Evolutionary conservation across 2,888 invertebrate species (phyloP), one percentile per base, ranked within the genome.

Genomic region (Lepidonotus clava): DNA sequence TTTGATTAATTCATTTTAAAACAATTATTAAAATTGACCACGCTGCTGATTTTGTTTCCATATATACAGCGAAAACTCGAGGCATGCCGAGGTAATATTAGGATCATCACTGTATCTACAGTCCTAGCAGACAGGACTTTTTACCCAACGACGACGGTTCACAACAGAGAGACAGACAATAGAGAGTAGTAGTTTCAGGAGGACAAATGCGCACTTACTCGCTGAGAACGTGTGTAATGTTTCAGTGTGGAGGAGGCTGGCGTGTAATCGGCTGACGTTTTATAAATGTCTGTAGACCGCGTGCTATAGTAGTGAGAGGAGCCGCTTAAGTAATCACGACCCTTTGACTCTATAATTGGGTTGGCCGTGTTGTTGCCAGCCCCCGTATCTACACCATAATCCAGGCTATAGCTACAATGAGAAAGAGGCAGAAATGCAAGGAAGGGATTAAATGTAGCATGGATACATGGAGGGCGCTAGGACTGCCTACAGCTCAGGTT

Each of bases 201-300:
- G 51, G 80, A 80, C 80, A 41, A 40, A 41, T 8, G 80, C n/a
- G 24, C 80, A 83, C 83, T 83, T 83, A 83, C 83, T 83, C 83
- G 53, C 34, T 56, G 61, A 53, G 83, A 83, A n/a, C 83, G 83
- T 36, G 83, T 83, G 61, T 83, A 83, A 51, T 83, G 61, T 83
- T 83, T 83, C 34, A 83, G 83, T 32, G 83, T 56, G 36, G 83
- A 56, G 56, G 83, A 28, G 18, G 83, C 24, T n/a, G 41, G 46
- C 28, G 83, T 46, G 83, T 83, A 83, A n/a, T 53, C 83, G 5
- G 56, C 28, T 36, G 83, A 41, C 51, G 83, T 56, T 53, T 83
- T 83, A 83, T 83, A 83, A 56, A 83, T 83, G 36, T 83, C 83
- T 14, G 61, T 38, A 83, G 83, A 83, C 28, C 83, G 83, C 56